A percentile compares a stretch with the other conserved stretches of the same genome.
phyloP scores from a whole-genome alignment of 1,140 invertebrate species.

The Vanessa atalanta region DNA sequence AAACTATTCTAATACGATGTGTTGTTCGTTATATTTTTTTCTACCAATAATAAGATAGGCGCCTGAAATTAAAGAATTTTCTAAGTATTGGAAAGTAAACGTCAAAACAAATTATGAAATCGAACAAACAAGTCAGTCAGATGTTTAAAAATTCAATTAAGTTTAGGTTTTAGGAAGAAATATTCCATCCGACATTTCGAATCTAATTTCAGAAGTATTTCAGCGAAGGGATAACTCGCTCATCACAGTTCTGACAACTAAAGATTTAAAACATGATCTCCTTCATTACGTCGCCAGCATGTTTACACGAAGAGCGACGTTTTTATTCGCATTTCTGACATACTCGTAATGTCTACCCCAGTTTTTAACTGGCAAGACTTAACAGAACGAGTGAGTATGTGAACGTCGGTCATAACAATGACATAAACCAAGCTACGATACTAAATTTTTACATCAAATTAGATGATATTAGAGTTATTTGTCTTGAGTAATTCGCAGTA shows the following conservation, averaged over 20 bases:
- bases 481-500: neutral
- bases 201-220: neutral
- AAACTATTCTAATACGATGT: no score
- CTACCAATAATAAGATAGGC: no score
- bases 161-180: neutral
- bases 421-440: neutral
- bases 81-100: no score
- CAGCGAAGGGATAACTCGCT: slow-evolving; percentile 1
- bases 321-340: slow-evolving; percentile 17
- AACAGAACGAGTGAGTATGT: neutral
- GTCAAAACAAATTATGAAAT: no score
- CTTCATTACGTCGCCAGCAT: slow-evolving; percentile 20
- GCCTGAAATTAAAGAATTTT: no score
- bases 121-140: neutral
- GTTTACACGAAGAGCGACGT: slow-evolving; percentile 17
- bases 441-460: slow-evolving; percentile 3
- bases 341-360: slow-evolving; percentile 3
- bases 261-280: slow-evolving; percentile 27
- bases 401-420: neutral
- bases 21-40: no score
- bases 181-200: neutral
- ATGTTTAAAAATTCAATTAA: neutral
- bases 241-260: slow-evolving; percentile 19
- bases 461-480: neutral
- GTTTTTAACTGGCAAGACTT: slow-evolving; percentile 1